These are phyloP conservation scores for Aproaerema taeniolella DNA, from an alignment of 2,888 invertebrate species.

Conservation along the genomic window DNA sequence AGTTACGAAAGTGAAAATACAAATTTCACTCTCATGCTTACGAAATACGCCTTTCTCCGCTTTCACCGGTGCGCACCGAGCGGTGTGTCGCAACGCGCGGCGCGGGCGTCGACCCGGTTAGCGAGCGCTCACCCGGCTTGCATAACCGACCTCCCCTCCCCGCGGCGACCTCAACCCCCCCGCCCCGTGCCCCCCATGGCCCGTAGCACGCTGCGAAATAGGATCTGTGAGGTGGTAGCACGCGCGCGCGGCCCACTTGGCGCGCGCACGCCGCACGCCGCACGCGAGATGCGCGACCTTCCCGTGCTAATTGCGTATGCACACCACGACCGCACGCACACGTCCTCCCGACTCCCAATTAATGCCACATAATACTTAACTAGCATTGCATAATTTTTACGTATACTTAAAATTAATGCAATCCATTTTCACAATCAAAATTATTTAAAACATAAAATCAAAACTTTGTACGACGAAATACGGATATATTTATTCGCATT, in stretches of 20 bases:
- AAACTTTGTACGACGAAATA: too few species aligned
- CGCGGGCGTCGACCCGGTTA: slow-evolving; percentile 83
- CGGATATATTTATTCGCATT: too few species aligned
- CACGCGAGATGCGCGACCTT: slow-evolving; percentile 49
- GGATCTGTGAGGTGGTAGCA: slow-evolving; percentile 45
- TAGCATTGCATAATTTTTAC: slow-evolving; percentile 25
- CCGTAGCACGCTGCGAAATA: slow-evolving; percentile 46
- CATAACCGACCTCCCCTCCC: slow-evolving; percentile 65
- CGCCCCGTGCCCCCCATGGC: slow-evolving; percentile 26
- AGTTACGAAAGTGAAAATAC: slow-evolving; percentile 72
- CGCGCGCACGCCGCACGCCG: slow-evolving; percentile 25
- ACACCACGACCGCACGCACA: slow-evolving; percentile 32
- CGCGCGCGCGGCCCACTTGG: slow-evolving; percentile 16
- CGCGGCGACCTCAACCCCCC: slow-evolving; percentile 33
- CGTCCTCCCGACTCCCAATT: slow-evolving; percentile 19
- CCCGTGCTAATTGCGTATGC: slow-evolving; percentile 58
- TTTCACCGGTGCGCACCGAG: slow-evolving; percentile 51
- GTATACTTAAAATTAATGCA: too few species aligned
- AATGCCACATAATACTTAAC: slow-evolving; percentile 18
- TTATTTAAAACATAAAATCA: too few species aligned
- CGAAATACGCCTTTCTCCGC: slow-evolving; percentile 76
- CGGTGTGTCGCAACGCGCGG: slow-evolving; percentile 53
- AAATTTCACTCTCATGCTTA: slow-evolving; percentile 75
- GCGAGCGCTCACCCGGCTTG: slow-evolving; percentile 81
- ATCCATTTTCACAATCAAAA: too few species aligned